These are phyloP conservation scores for Bemisia tabaci DNA, from an alignment of 1,140 invertebrate species.

Conservation along the genomic window DNA sequence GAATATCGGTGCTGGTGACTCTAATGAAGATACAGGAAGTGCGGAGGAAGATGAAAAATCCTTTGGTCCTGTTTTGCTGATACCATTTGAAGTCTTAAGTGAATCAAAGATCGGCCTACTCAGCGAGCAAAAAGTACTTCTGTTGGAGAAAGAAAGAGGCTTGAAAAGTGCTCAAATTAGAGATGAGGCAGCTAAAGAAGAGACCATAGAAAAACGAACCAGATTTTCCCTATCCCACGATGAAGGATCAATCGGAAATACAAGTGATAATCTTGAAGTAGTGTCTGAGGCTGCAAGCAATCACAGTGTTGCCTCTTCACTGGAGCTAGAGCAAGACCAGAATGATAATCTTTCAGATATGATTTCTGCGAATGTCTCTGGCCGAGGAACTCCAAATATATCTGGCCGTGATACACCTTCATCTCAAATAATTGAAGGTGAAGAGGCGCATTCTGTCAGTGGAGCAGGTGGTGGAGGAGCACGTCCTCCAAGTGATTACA, in stretches of 20 bases:
- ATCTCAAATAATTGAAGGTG: conserved; percentile 76
- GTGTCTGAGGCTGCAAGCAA: conserved; percentile 90
- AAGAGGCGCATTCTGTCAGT: conserved; percentile 37
- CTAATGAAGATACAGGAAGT: conserved; percentile 27
- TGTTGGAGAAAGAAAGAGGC: conserved; percentile 31
- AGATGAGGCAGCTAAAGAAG: conserved; percentile 3
- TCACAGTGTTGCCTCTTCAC: conserved; percentile 83
- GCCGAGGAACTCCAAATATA: conserved; percentile 73
- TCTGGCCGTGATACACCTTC: conserved; percentile 90
- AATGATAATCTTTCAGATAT: conserved; percentile 92
- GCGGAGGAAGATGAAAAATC: conserved; percentile 29
- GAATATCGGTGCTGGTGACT: background rate
- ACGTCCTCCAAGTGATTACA: background rate
- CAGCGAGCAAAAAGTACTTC: conserved; percentile 55
- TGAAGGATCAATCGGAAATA: conserved; percentile 72
- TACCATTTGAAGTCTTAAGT: conserved; percentile 38
- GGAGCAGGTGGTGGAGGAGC: conserved; percentile 18
- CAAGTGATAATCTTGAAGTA: conserved; percentile 85
- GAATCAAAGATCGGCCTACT: conserved; percentile 37
- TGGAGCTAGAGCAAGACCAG: conserved; percentile 68
- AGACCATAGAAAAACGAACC: conserved; percentile 20
- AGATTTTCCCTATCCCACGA: conserved; percentile 79
- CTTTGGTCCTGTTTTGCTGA: conserved; percentile 43
- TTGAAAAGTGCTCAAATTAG: conserved; percentile 9
- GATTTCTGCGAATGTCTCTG: conserved; percentile 82